Conservation (phyloP, 1,140 invertebrate genomes). For the Calosoma granatense region DNA sequence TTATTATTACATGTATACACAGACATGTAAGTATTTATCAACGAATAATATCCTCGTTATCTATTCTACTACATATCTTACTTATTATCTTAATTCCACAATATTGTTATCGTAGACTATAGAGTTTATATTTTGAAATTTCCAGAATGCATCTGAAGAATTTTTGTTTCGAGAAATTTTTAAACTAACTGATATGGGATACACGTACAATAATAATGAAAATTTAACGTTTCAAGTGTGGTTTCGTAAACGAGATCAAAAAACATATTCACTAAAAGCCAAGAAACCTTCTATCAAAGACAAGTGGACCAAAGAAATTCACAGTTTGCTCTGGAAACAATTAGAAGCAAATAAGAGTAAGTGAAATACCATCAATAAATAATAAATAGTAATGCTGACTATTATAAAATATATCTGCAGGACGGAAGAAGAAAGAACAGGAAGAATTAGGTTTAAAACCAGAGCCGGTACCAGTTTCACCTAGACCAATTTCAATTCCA, state of each 20-base stretch:
- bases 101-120: not conserved
- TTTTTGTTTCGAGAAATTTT: not conserved
- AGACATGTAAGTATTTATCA: not conserved
- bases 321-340: not conserved
- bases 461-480: not conserved
- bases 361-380: not conserved
- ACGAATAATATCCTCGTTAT: no score
- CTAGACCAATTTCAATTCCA: no score
- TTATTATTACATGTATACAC: not conserved
- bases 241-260: conserved; percentile 5
- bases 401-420: no score
- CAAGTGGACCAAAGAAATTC: not conserved
- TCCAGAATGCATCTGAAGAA: not conserved
- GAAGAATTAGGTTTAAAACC: not conserved
- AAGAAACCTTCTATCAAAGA: not conserved
- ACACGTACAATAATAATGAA: not conserved
- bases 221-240: not conserved
- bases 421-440: not conserved
- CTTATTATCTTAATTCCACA: not conserved
- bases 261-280: conserved; percentile 1
- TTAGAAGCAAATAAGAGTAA: conserved; percentile 1
- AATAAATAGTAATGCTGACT: not conserved
- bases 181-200: conserved; percentile 6
- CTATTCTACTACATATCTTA: no score
- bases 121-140: not conserved